Conservation (phyloP, 2,797 vertebrate species). For the Merluccius polli region DNA sequence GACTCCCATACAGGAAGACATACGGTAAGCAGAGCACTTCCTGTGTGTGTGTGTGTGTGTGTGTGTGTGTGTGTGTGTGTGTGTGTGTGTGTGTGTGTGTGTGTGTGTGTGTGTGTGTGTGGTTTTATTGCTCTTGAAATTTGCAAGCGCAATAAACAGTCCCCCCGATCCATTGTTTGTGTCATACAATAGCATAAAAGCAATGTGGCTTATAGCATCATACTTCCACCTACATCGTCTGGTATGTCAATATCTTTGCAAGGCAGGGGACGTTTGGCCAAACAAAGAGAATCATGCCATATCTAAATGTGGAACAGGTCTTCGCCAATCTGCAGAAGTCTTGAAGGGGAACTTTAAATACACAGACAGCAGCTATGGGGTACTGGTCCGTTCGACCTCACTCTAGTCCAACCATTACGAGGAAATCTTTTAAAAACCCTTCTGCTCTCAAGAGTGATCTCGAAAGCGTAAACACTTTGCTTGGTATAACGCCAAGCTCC, state of each 20-base stretch:
- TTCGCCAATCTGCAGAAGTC: neutral
- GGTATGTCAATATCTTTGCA: neutral
- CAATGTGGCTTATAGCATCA: conserved; percentile 4
- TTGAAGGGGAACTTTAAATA: neutral
- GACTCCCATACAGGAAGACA: conserved; percentile 27
- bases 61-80: conserved; percentile 7
- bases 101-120: neutral
- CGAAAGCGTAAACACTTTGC: neutral
- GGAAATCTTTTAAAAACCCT: neutral
- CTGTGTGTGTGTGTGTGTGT: conserved; percentile 7
- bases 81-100: too few species aligned
- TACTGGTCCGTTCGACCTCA: neutral
- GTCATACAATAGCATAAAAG: conserved; percentile 37
- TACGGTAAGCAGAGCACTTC: conserved; percentile 47
- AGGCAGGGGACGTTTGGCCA: neutral
- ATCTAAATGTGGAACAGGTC: neutral
- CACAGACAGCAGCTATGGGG: neutral
- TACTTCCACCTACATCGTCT: neutral
- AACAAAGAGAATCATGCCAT: neutral
- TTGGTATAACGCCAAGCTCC: neutral
- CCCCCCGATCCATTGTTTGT: conserved; percentile 52
- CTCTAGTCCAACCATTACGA: neutral
- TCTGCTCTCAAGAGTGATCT: neutral
- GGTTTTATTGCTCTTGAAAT: too few species aligned
- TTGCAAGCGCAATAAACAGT: conserved; percentile 36